A percentile compares a stretch with the other conserved stretches of the same genome.
phyloP scores from a whole-genome alignment of 2,113 vertebrate species.

The Bucco capensis region DNA sequence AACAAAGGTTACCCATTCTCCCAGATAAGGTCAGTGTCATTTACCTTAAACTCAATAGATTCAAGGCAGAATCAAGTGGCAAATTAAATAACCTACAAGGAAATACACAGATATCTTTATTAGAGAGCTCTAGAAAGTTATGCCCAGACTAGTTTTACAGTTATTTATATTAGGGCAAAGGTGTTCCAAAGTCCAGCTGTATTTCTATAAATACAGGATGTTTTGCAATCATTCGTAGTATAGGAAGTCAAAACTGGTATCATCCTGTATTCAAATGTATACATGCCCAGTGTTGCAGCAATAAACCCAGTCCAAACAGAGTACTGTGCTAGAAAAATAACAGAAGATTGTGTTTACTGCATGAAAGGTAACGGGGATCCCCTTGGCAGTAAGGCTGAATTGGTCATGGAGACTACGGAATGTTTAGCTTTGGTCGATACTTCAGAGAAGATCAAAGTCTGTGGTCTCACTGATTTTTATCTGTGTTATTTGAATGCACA shows the following conservation, averaged over 20 bases:
- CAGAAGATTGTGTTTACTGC: background rate
- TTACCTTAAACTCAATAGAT: background rate
- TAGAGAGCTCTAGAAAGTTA: background rate
- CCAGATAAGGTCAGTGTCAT: background rate
- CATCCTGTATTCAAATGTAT: background rate
- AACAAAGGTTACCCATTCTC: background rate
- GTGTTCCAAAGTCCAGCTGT: background rate
- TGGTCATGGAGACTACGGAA: background rate
- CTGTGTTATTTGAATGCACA: background rate
- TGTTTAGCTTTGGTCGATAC: background rate
- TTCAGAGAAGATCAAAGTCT: background rate
- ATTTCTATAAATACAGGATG: background rate
- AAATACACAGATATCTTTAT: background rate
- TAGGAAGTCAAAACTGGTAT: background rate
- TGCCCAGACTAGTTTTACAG: background rate
- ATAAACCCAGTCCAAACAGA: background rate
- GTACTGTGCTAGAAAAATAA: background rate
- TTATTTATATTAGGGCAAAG: background rate
- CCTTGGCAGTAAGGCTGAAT: background rate
- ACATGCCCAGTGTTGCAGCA: background rate
- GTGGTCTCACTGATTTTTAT: background rate
- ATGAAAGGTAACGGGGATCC: background rate
- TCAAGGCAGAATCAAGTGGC: background rate
- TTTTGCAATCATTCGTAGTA: background rate
- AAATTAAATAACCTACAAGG: background rate